A percentile compares a stretch with the other conserved stretches of the same genome.
Evolutionary conservation across 2,113 vertebrate species (phyloP).

Genomic region (Ptilonorhynchus violaceus): DNA sequence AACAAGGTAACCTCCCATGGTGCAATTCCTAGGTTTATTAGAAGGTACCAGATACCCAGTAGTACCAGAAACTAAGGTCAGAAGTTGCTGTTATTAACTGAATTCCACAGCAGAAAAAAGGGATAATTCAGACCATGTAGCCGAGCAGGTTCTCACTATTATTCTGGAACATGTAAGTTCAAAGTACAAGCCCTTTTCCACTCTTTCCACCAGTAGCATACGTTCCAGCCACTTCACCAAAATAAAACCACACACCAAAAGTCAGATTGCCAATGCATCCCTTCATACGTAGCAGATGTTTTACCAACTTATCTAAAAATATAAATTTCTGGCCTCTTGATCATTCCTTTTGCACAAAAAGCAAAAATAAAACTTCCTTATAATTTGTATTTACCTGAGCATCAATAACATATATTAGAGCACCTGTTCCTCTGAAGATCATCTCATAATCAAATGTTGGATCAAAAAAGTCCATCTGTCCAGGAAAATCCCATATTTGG

Average conservation of each 20-base stretch:
- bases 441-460: slow-evolving; percentile 98
- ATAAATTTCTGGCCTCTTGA: neutral
- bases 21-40: neutral
- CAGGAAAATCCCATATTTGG: slow-evolving; percentile 99
- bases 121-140: neutral
- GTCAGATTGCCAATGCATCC: neutral
- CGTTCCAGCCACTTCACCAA: neutral
- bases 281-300: neutral
- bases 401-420: slow-evolving; percentile 98
- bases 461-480: slow-evolving; percentile 98
- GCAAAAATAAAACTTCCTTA: neutral
- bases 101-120: neutral
- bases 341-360: neutral
- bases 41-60: neutral
- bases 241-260: neutral
- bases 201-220: neutral
- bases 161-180: neutral
- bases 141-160: neutral
- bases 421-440: slow-evolving; percentile 98
- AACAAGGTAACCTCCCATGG: neutral
- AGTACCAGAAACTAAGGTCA: neutral
- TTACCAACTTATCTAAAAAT: neutral
- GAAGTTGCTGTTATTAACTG: neutral
- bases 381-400: slow-evolving; percentile 84
- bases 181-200: neutral